Base-by-base conservation (phyloP, 1,140 invertebrate genomes). In the Drosophila santomea region DNA sequence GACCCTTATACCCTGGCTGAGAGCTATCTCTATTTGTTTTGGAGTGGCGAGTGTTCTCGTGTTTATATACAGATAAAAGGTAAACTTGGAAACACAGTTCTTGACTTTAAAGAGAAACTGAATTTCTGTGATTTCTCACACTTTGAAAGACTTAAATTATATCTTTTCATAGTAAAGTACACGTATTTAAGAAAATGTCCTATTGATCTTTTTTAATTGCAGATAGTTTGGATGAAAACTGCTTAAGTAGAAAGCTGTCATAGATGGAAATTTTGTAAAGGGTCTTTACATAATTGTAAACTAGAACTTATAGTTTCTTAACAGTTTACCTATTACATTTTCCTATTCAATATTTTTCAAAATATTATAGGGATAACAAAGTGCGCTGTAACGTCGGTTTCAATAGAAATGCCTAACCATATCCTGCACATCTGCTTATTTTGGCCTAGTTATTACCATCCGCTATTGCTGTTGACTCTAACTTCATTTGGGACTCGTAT, bases 401-500 rank as follows among this genome's bases (percentile, higher is more conserved):
- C 20, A 15, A 4, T 12, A 4, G 4, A 28, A 60, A 5, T 1
- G 10, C 11, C 14, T 11, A 10, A 15, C 25, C 12, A 17, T 14
- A 14, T 28, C 0, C 17, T 28, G 8, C 3, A 14, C 25, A 15
- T 28, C 47, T 17, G 4, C 28, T 35, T 20, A 52, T 44, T 71
- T 41, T 71, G 51, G 67, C 67, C 67, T 35, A 56, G 35, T 48
- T 68, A 48, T 67, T 0, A 14, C 14, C 38, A 54, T 38, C 38
- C 20, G 47, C 20, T 1, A 15, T 25, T 47, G 23, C 23, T 3
- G 23, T n/a, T 50, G 28, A 35, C 20, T n/a, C 36, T 38, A 58
- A 73, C 55, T 73, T 51, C 48, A 74, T 74, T 74, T 61, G 66
- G 66, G 11, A 12, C 17, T 71, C 43, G 51, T 48, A 69, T 63